These are phyloP conservation scores for Achroia grisella DNA, from an alignment of 1,140 invertebrate genomes.

Conservation along the genomic window DNA sequence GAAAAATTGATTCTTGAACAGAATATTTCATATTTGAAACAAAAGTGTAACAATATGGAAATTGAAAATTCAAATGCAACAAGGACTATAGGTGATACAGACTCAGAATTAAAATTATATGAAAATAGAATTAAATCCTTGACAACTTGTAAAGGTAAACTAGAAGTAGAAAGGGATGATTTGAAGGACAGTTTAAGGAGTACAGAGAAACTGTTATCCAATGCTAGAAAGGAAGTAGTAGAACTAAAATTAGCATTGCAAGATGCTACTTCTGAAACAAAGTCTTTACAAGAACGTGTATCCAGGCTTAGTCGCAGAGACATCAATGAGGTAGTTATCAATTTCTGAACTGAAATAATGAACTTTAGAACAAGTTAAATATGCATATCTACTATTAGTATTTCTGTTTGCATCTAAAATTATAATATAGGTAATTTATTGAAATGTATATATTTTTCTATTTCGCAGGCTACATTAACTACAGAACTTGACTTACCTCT, in stretches of 20 bases:
- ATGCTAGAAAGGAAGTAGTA: slow-evolving; percentile 64
- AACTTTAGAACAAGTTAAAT: too few relatives aligned
- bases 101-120: slow-evolving; percentile 61
- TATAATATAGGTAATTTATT: slow-evolving; percentile 17
- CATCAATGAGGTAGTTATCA: slow-evolving; percentile 32
- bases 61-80: slow-evolving; percentile 35
- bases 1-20: slow-evolving; percentile 58
- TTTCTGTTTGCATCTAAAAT: too few relatives aligned
- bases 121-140: slow-evolving; percentile 62
- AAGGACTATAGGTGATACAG: slow-evolving; percentile 34
- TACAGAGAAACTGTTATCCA: slow-evolving; percentile 58
- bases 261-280: slow-evolving; percentile 65
- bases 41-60: slow-evolving; percentile 62
- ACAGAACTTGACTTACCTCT: slow-evolving; percentile 40
- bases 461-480: slow-evolving; percentile 36
- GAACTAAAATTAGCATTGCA: slow-evolving; percentile 67
- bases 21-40: slow-evolving; percentile 64
- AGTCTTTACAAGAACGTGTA: slow-evolving; percentile 52
- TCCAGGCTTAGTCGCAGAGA: slow-evolving; percentile 36
- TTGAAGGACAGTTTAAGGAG: slow-evolving; percentile 49
- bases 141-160: slow-evolving; percentile 43
- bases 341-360: background rate
- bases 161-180: slow-evolving; percentile 47
- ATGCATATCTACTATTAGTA: too few relatives aligned
- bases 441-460: slow-evolving; percentile 8